phyloP scores from a whole-genome alignment of 2,113 vertebrate genomes.

The Nanorana parkeri region DNA sequence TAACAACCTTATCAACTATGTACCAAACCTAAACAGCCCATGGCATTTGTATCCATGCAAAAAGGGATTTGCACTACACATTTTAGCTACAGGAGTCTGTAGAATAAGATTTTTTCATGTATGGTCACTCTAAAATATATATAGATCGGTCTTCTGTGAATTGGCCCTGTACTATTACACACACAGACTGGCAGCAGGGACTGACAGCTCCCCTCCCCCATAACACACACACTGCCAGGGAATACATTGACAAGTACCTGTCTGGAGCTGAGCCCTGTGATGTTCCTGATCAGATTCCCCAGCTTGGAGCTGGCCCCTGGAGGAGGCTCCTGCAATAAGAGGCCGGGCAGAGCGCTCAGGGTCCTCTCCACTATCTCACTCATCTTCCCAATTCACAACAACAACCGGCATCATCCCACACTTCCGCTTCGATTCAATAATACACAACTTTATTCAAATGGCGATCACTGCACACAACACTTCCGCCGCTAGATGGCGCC shows the following conservation, averaged over 20 bases:
- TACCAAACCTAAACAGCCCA: no score
- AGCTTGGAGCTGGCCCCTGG: conserved; percentile 78
- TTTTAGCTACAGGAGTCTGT: no score
- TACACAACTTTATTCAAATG: conserved; percentile 21
- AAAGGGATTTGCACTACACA: no score
- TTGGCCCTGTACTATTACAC: no score
- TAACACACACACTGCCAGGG: no score
- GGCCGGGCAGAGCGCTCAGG: conserved; percentile 87
- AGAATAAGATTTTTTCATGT: no score
- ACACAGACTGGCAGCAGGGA: no score
- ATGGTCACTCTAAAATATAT: no score
- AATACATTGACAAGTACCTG: conserved; percentile 76
- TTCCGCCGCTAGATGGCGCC: background rate
- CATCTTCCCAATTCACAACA: conserved; percentile 69
- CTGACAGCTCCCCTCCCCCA: no score
- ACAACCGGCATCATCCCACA: conserved; percentile 32
- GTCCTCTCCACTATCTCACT: conserved; percentile 97
- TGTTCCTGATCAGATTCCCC: conserved; percentile 84
- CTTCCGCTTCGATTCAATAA: conserved; percentile 38
- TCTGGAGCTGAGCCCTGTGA: conserved; percentile 91
- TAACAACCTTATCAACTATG: no score
- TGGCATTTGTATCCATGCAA: no score
- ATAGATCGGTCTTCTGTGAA: no score
- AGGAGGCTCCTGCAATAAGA: conserved; percentile 82
- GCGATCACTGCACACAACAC: background rate